A percentile compares a stretch with the other conserved stretches of the same genome.
Evolutionary conservation across 2,113 vertebrate genomes (phyloP).

Genomic region (Heterochromis multidens): DNA sequence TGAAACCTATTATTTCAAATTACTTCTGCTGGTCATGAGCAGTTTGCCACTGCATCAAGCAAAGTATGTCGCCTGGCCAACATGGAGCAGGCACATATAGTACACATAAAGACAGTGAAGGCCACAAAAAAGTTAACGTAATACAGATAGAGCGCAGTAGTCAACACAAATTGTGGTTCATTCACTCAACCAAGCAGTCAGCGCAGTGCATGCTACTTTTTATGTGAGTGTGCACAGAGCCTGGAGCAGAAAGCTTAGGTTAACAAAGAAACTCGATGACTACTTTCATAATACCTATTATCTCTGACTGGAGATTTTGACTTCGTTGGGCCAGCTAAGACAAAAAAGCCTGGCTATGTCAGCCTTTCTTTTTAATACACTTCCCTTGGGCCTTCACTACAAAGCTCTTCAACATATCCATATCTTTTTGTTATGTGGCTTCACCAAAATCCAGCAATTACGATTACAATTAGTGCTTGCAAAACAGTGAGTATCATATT

Average conservation of each 20-base stretch:
- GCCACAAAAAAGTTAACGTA: too few species aligned
- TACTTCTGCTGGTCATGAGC: background rate
- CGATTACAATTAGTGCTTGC: background rate
- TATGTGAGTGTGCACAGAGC: background rate
- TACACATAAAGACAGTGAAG: background rate
- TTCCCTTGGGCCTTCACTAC: background rate
- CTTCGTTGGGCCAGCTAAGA: background rate
- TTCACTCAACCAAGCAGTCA: background rate
- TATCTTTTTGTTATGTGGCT: background rate
- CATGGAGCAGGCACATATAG: background rate
- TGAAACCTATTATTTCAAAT: background rate
- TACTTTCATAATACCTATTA: background rate
- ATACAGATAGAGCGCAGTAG: too few species aligned
- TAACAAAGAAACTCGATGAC: background rate
- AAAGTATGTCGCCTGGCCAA: background rate
- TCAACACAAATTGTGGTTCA: background rate
- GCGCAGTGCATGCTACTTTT: background rate
- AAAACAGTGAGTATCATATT: background rate
- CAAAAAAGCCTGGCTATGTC: background rate
- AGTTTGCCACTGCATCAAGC: background rate
- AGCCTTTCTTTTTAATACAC: background rate
- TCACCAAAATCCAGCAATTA: background rate
- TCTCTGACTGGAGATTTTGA: background rate
- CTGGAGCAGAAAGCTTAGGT: too few species aligned
- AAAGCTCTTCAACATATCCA: background rate